A percentile compares a stretch with the other conserved stretches of the same genome.
Evolutionary conservation across 2,113 vertebrate species (phyloP).

Genomic region (Epinephelus cyanopodus): DNA sequence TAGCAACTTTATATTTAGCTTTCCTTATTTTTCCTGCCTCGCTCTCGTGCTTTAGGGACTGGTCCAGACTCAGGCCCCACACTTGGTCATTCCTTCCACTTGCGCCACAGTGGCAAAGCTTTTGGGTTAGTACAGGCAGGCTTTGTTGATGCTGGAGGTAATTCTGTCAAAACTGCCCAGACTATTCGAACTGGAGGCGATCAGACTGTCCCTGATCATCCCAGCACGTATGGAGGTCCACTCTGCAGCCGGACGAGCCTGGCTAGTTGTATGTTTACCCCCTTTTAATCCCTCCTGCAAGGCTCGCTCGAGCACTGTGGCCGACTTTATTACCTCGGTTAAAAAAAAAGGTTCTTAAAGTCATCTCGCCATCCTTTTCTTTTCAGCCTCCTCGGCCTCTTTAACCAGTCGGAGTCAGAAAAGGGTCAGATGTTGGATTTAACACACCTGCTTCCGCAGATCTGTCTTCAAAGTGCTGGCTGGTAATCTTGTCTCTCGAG

Average conservation of each 20-base stretch:
- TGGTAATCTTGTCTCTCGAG: slow-evolving; percentile 8
- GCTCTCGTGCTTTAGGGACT: not conserved
- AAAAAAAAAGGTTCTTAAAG: slow-evolving; percentile 12
- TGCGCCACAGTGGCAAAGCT: slow-evolving; percentile 17
- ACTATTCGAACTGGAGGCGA: slow-evolving; percentile 33
- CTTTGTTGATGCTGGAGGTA: slow-evolving; percentile 63
- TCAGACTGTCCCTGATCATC: slow-evolving; percentile 34
- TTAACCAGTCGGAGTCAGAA: slow-evolving; percentile 39
- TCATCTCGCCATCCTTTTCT: not conserved
- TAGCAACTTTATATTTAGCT: not conserved
- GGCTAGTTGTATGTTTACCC: slow-evolving; percentile 38
- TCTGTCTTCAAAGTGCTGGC: slow-evolving; percentile 19
- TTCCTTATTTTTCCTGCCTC: not conserved
- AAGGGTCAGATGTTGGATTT: slow-evolving; percentile 42
- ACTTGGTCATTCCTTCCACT: slow-evolving; percentile 21
- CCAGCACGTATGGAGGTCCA: slow-evolving; percentile 27
- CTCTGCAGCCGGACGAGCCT: slow-evolving; percentile 23
- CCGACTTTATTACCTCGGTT: slow-evolving; percentile 41
- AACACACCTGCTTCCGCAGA: slow-evolving; percentile 35
- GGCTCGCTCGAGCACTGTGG: slow-evolving; percentile 24
- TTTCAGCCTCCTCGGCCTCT: slow-evolving; percentile 1
- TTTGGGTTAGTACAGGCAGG: slow-evolving; percentile 35
- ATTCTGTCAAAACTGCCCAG: slow-evolving; percentile 49
- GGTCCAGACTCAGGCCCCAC: slow-evolving; percentile 2
- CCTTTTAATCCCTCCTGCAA: slow-evolving; percentile 54